These are phyloP conservation scores for Habroteleia sp. DNA, from an alignment of 2,888 invertebrate species.

Conservation along the genomic window DNA sequence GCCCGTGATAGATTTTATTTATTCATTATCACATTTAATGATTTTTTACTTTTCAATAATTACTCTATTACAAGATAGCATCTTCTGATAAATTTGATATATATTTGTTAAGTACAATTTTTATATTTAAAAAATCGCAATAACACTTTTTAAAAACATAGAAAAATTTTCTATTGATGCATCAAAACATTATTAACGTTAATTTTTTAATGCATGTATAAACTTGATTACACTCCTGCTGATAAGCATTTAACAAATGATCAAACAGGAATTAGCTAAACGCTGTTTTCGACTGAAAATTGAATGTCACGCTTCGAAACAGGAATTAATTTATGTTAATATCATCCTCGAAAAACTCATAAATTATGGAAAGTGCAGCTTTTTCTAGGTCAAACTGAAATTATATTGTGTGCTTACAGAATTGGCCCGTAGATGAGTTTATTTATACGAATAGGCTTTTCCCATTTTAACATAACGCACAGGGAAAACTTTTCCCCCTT, in stretches of 20 bases:
- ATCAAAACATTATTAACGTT: no score
- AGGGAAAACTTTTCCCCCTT: conserved; percentile 15
- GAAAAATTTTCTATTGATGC: no score
- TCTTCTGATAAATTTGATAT: no score
- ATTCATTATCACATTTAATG: no score
- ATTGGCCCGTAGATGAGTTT: conserved; percentile 23
- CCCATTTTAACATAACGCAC: conserved; percentile 20
- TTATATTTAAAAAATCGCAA: no score
- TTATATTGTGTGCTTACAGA: conserved; percentile 31
- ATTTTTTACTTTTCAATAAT: no score
- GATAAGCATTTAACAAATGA: no score
- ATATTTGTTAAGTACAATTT: no score
- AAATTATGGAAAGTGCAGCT: conserved; percentile 46
- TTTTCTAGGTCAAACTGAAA: conserved; percentile 47
- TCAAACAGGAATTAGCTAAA: conserved; percentile 12
- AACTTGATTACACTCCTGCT: no score
- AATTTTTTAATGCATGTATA: no score
- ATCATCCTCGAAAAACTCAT: conserved; percentile 23
- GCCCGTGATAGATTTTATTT: not conserved
- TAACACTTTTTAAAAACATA: no score
- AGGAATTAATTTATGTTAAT: conserved; percentile 44
- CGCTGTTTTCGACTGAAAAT: conserved; percentile 2
- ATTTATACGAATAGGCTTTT: conserved; percentile 43
- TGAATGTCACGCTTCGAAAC: not conserved
- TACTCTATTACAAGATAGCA: no score